These are phyloP conservation scores for Eulithis prunata DNA, from an alignment of 2,888 invertebrate genomes.

Conservation along the genomic window DNA sequence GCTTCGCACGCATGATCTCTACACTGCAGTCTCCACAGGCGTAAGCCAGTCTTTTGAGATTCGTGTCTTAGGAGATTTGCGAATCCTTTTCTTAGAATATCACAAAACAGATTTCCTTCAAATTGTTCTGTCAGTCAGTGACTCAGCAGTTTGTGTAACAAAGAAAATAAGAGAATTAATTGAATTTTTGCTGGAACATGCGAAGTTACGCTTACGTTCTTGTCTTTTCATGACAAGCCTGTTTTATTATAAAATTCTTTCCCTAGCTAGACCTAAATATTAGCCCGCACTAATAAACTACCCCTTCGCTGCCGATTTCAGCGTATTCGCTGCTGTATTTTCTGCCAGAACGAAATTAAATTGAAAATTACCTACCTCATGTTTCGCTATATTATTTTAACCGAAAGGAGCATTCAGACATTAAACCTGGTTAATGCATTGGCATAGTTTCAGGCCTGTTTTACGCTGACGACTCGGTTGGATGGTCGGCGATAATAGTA, in stretches of 20 bases:
- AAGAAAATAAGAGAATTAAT: too few relatives aligned
- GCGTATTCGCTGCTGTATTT: constrained; percentile 37
- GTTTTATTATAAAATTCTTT: background rate
- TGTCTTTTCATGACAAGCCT: background rate
- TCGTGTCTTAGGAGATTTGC: background rate
- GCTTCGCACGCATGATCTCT: background rate
- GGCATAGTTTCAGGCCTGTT: background rate
- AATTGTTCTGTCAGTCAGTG: background rate
- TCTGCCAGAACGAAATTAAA: constrained; percentile 45
- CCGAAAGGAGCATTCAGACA: constrained; percentile 36
- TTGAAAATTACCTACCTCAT: constrained; percentile 51
- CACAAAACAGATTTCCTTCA: background rate
- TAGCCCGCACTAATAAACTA: constrained; percentile 25
- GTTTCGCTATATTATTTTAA: constrained; percentile 49
- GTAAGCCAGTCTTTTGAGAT: background rate
- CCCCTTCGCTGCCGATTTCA: constrained; percentile 33
- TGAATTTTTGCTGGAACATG: background rate
- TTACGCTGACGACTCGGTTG: background rate
- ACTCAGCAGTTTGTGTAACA: background rate
- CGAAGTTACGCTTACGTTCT: background rate
- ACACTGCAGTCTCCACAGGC: too few relatives aligned
- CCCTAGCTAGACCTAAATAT: background rate
- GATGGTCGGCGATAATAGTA: too few relatives aligned
- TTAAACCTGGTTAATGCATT: background rate
- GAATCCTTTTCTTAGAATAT: background rate